Percentiles rank a stretch among this genome's conserved stretches.
These are phyloP conservation scores for Sakesphorus luctuosus DNA, from an alignment of 2,113 vertebrate species.

Conservation along the genomic window DNA sequence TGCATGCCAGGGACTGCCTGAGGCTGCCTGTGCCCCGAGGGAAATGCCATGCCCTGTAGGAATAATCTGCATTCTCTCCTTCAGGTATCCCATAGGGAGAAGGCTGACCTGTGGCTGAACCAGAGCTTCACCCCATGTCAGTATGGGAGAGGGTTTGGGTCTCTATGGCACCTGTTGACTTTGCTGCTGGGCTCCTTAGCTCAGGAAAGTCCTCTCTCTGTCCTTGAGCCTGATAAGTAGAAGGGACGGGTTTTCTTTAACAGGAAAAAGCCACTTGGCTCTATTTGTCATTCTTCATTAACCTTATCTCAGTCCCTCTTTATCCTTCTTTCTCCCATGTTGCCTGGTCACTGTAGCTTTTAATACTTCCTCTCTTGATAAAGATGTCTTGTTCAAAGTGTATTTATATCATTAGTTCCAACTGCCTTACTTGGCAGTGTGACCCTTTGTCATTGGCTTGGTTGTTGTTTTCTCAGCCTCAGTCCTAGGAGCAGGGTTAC, in stretches of 20 bases:
- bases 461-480: neutral
- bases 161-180: neutral
- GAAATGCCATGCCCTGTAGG: neutral
- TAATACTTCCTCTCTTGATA: conserved; percentile 61
- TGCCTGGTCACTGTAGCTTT: conserved; percentile 36
- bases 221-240: neutral
- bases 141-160: neutral
- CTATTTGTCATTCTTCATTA: conserved; percentile 59
- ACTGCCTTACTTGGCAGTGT: conserved; percentile 26
- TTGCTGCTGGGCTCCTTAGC: neutral
- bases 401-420: conserved; percentile 53
- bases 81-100: neutral
- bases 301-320: conserved; percentile 51
- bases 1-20: neutral
- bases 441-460: neutral
- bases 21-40: neutral
- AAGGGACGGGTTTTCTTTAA: neutral
- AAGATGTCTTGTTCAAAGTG: conserved; percentile 35
- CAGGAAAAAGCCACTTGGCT: conserved; percentile 60
- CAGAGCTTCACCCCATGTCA: neutral
- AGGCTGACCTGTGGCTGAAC: neutral
- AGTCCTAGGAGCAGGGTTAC: neutral
- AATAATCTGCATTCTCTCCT: fast-evolving
- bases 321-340: conserved; percentile 11
- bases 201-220: neutral